Base-by-base conservation (phyloP, 1,140 invertebrate species). In the Sarcophaga peregrina region DNA sequence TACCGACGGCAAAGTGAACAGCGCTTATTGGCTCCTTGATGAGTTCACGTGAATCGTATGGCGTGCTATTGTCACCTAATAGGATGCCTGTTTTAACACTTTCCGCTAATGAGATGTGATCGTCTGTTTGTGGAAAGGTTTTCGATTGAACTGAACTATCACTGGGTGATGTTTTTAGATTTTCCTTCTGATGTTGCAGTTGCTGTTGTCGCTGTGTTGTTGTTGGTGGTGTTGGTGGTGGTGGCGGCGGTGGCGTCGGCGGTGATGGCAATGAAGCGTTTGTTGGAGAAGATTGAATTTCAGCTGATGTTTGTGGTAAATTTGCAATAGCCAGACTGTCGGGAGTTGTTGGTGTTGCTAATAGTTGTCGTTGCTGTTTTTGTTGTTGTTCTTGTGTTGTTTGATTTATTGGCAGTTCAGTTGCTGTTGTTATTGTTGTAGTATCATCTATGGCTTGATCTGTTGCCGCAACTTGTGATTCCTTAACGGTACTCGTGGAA, bases 1-100 rank as follows among this genome's bases (percentile, higher is more conserved):
- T 90, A 74, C 88, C 88, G 20, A 90, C 88, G n/a, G 85, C 86
- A 76, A 90, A 90, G 52, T 85, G 88, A 73, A 90, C 87, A 5
- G 84, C 80, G 1, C 85, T 17, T 46, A 45, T 17, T n/a, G 74
- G 54, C 83, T 62, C 83, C 46, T 25, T 54, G 82, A 17, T 72
- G 82, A 37, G 13, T 75, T 52, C 52, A 82, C 20, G 46, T 9
- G 20, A 78, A 17, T 58, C 37, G 37, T 20, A 76, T 74, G 54
- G 17, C 62, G 74, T 82, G 83, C 47, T 9, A 81, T 37, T 82
- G 48, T 85, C 81, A 6, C 82, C 58, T 4, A 72, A 74, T 17
- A 50, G 47, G 17, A 75, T 62, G n/a, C 54, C 84, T 37, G 86
- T 84, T 83, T 81, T 81, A 73, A 85, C 88, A 81, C 88, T 88